Base-by-base conservation (phyloP, 2,113 vertebrate genomes). In the Ochotona princeps region DNA sequence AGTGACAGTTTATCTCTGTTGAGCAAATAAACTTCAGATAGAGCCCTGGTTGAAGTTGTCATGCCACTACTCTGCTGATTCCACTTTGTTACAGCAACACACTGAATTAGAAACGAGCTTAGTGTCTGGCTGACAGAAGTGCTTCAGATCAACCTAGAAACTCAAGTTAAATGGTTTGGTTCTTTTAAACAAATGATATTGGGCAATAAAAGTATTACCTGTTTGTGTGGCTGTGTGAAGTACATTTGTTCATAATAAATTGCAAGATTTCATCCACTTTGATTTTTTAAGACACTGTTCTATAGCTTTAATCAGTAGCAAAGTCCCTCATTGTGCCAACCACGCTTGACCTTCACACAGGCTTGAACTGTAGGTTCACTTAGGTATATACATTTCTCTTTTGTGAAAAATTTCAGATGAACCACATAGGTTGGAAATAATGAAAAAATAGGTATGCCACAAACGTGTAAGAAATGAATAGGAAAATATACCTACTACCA, bases 1-100 rank as follows among this genome's bases (percentile, higher is more conserved):
- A 93, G 74, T 74, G 49, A 72, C 65, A 15, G 44, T 7, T 78
- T 49, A 51, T 87, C 87, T 89, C 90, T 82, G 79, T 74, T 91
- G 69, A 85, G 66, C 75, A 91, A 66, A 30, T 78, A 15, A 61
- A 32, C 23, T 78, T 47, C 20, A 26, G 49, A 76, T 61, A 75
- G 23, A 10, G 28, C 32, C 23, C 17, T 47, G 60, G 6, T 76
- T 90, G 80, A 75, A 84, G 51, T 65, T 75, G 25, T 81, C 75
- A 28, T 90, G 44, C 26, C 30, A 30, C 17, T 90, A 12, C 51
- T 86, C 30, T 38, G n/a, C 47, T 26, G 38, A 74, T 38, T 75
- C n/a, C 30, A 10, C 4, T 72, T 91, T 35, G 30, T 83, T 83
- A 30, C 20, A 83, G 69, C 2, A 14, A 25, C 9, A 26, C 51